Conservation (phyloP, 2,797 vertebrate genomes). For the Sebastes taczanowskii region DNA sequence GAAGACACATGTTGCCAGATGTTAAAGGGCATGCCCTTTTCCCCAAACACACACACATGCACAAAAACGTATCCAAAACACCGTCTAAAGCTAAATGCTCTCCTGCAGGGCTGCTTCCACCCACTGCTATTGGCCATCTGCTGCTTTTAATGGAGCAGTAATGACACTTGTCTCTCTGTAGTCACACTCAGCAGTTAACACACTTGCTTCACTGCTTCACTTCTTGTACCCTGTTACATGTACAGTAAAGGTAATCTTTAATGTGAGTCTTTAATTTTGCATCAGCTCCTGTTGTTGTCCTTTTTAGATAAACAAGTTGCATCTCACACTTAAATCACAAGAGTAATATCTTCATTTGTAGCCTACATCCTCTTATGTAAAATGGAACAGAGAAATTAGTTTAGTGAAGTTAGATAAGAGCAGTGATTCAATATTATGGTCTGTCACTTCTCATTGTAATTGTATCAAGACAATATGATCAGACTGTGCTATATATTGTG, state of each 20-base stretch:
- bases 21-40: conserved; percentile 47
- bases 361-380: not conserved
- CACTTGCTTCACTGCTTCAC: conserved; percentile 7
- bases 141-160: conserved; percentile 36
- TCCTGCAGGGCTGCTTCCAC: conserved; percentile 53
- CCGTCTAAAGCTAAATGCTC: conserved; percentile 26
- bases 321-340: not conserved
- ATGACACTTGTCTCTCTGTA: conserved; percentile 43
- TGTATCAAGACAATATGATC: not conserved
- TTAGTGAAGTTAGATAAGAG: not conserved
- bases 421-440: not conserved
- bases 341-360: not conserved
- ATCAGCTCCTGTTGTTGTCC: not conserved
- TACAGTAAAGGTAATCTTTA: not conserved
- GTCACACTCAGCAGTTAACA: conserved; percentile 31
- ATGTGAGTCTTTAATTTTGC: not conserved
- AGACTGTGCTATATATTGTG: not conserved
- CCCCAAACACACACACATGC: conserved; percentile 12
- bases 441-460: not conserved
- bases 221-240: not conserved
- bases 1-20: conserved; percentile 72
- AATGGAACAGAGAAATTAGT: not conserved
- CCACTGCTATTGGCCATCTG: conserved; percentile 34
- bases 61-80: conserved; percentile 48
- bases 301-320: not conserved